These are phyloP conservation scores for Drosophila lacteicornis DNA, from an alignment of 1,140 invertebrate species.

Conservation along the genomic window DNA sequence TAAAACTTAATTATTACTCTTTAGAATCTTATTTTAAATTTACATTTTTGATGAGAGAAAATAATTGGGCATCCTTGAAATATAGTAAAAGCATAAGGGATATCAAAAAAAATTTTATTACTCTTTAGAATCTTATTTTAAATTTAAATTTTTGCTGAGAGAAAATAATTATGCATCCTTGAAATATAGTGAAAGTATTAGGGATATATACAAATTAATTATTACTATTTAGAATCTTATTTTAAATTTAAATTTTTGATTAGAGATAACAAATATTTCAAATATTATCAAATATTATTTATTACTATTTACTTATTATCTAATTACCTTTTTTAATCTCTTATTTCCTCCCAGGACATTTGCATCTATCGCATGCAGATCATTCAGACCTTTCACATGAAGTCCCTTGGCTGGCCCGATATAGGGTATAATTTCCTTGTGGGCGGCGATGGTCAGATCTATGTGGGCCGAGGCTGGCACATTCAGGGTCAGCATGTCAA, in stretches of 20 bases:
- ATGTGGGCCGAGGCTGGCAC: slow-evolving; percentile 89
- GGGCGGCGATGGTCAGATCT: slow-evolving; percentile 90
- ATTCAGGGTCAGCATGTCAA: slow-evolving; percentile 88
- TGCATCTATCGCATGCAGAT: slow-evolving; percentile 82
- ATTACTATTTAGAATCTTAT: not conserved
- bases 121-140: not conserved
- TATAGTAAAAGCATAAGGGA: too few relatives aligned
- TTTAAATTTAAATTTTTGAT: not conserved
- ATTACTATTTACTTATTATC: not conserved
- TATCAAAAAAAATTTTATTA: not conserved
- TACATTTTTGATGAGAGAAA: too few relatives aligned
- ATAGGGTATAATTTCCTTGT: slow-evolving; percentile 91
- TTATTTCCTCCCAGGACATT: slow-evolving; percentile 63
- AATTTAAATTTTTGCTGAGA: too few relatives aligned
- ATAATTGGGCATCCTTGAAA: too few relatives aligned
- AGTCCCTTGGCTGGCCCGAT: slow-evolving; percentile 86
- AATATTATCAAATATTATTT: too few relatives aligned
- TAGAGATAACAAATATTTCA: too few relatives aligned
- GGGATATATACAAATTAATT: not conserved
- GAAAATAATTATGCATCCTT: too few relatives aligned
- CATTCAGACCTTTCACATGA: slow-evolving; percentile 88
- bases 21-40: not conserved
- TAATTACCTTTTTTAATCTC: not conserved
- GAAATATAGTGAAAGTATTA: too few relatives aligned
- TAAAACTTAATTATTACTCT: too few relatives aligned